Conservation (phyloP, 2,888 invertebrate species). For the Eilema sororculum region DNA sequence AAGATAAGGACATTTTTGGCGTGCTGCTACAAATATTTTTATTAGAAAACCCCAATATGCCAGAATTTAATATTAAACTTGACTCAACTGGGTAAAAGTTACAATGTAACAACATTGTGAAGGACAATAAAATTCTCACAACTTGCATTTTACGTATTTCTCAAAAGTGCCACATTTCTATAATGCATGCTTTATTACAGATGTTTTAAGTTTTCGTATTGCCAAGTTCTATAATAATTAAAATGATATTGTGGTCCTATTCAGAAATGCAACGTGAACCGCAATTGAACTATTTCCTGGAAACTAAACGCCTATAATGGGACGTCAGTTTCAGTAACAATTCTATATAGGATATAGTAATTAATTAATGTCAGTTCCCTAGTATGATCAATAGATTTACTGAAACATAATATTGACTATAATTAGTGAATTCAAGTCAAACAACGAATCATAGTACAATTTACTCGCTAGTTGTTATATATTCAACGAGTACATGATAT, state of each 20-base stretch:
- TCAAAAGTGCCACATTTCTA: too few relatives aligned
- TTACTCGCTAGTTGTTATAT: background rate
- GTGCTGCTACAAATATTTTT: background rate
- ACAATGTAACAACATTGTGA: background rate
- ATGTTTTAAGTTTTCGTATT: too few relatives aligned
- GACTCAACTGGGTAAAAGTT: background rate
- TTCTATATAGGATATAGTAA: background rate
- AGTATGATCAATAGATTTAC: background rate
- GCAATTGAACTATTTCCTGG: too few relatives aligned
- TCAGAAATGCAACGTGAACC: too few relatives aligned
- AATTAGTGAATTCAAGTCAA: constrained; percentile 5
- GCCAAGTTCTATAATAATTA: too few relatives aligned
- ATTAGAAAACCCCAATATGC: background rate
- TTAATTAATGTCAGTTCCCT: background rate
- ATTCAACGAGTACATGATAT: background rate
- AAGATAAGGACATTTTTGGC: too few relatives aligned
- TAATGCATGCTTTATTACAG: too few relatives aligned
- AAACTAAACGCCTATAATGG: too few relatives aligned
- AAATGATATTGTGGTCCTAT: too few relatives aligned
- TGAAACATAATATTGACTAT: background rate
- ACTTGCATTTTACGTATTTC: too few relatives aligned
- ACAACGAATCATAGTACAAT: constrained; percentile 7
- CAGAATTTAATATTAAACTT: background rate
- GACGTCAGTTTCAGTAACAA: background rate
- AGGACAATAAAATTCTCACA: background rate